phyloP scores from a whole-genome alignment of 2,113 vertebrate species.

The Psephotus haematonotus region DNA sequence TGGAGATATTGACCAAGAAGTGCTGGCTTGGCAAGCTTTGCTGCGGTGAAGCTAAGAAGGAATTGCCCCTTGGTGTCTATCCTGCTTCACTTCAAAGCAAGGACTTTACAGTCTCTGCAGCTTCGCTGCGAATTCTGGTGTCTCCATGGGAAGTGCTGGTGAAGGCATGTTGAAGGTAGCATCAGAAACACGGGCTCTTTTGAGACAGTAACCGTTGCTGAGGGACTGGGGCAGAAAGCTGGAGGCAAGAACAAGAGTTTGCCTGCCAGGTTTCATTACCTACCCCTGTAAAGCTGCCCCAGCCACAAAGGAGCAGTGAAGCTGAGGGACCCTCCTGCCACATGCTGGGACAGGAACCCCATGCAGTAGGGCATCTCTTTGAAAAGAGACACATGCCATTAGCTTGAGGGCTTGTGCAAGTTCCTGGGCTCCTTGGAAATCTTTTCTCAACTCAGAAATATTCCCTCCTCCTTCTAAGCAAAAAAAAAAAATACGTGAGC shows the following conservation, averaged over 20 bases:
- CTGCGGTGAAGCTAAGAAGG: neutral
- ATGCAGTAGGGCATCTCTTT: neutral
- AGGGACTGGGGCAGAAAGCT: neutral
- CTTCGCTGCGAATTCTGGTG: neutral
- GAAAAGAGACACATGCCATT: neutral
- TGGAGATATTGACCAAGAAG: neutral
- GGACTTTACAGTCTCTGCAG: neutral
- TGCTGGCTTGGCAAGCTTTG: neutral
- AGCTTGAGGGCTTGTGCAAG: neutral
- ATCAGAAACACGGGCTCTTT: neutral
- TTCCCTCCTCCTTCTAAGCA: neutral
- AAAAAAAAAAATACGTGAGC: neutral
- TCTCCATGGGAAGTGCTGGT: neutral
- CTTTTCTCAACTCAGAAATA: neutral
- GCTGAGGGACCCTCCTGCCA: neutral
- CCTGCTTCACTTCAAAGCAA: neutral
- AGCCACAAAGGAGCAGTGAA: neutral
- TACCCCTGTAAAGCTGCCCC: accelerated
- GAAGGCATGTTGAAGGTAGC: neutral
- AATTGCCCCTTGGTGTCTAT: neutral
- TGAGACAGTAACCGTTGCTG: neutral
- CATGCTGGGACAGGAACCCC: neutral
- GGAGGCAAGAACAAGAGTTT: neutral
- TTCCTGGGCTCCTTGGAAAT: neutral
- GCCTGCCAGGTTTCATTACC: neutral